These are phyloP conservation scores for Cryptocephalus primarius DNA, from an alignment of 2,888 invertebrate species.

Conservation along the genomic window DNA sequence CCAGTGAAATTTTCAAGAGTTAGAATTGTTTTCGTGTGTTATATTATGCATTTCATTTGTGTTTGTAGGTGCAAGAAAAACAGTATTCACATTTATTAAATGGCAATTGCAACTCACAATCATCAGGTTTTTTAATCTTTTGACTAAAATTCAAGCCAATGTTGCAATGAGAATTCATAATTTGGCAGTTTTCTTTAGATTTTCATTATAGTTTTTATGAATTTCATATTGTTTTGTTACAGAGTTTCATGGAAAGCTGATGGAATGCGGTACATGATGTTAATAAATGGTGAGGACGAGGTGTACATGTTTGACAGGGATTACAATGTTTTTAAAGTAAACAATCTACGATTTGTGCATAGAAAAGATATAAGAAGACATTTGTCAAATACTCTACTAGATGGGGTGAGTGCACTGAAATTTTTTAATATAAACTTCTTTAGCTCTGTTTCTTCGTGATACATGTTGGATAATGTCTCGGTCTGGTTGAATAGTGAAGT, in stretches of 20 bases:
- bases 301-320: conserved; percentile 94
- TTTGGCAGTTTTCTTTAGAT: no score
- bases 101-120: no score
- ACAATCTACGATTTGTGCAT: conserved; percentile 68
- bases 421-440: not conserved
- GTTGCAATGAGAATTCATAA: no score
- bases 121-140: no score
- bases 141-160: no score
- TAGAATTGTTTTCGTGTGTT: not conserved
- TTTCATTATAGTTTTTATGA: no score
- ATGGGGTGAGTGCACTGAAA: conserved; percentile 61
- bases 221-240: conserved; percentile 4
- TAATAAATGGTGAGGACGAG: conserved; percentile 75
- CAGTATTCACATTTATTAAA: no score
- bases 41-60: not conserved
- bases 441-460: not conserved
- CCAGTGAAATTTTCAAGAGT: not conserved
- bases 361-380: conserved; percentile 59
- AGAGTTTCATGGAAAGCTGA: conserved; percentile 99
- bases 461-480: not conserved
- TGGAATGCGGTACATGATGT: conserved; percentile 95
- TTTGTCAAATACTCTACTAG: conserved; percentile 72
- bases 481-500: no score
- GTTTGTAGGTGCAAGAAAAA: no score
- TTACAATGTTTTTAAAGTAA: conserved; percentile 80